Base-by-base conservation (phyloP, 1,140 invertebrate genomes). In the Dendrolimus kikuchii region DNA sequence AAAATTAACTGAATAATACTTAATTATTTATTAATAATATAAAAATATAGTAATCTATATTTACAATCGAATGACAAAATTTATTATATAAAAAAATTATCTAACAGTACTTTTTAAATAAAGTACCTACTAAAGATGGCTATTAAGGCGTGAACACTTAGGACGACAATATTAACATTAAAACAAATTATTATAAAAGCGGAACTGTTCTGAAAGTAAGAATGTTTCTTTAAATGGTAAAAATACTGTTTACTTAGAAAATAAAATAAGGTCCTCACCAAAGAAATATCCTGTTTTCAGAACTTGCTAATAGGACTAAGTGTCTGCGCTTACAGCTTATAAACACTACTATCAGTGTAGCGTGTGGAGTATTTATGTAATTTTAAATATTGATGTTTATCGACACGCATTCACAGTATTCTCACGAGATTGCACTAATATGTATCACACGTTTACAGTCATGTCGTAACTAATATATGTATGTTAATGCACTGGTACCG, bases 41-140 rank as follows among this genome's bases (percentile, higher is more conserved):
- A 85, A 83, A 85, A 83, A 83, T 82, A 83, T 85, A 81, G 59
- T 66, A 62, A 72, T 83, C 74, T 81, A 79, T 86, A 86, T 82
- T 74, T 81, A 85, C 78, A 85, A 40, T 62, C 60, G 55, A 62
- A 53, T 66, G 69, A 71, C 62, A 72, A 71, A 77, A 71, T 71
- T 68, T 61, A 68, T 72, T 75, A 71, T 71, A 72, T 68, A 66
- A 74, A 49, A 57, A 60, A 65, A 64, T 63, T 53, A 39, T 23
- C 62, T 63, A 55, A 62, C 53, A 46, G 55, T 66, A 74, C 49
- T 57, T 63, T 59, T 58, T 51, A 61, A 60, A 64, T 57, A 64
- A 57, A 71, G 54, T 56, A 49, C 23, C 23, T 49, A 68, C 68
- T 61, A 41, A 23, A 61, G 63, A 64, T 46, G 64, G 62, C 62